phyloP scores from a whole-genome alignment of 2,113 vertebrate genomes.

The Archilochus colubris region DNA sequence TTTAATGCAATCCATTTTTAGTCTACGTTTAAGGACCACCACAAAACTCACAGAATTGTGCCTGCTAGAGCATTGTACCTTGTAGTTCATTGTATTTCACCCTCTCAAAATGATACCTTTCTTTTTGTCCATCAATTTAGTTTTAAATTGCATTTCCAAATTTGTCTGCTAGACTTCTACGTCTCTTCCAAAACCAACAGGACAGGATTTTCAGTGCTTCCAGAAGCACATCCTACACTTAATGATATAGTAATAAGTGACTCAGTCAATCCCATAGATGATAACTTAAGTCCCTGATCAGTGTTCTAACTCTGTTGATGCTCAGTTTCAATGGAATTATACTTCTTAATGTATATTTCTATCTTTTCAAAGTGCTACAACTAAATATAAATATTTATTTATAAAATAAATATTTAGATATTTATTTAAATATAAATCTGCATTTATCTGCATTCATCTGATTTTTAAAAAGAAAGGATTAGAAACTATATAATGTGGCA shows the following conservation, averaged over 20 bases:
- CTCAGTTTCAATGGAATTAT: neutral
- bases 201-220: conserved; percentile 17
- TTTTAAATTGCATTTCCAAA: conserved; percentile 45
- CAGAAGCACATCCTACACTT: neutral
- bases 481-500: neutral
- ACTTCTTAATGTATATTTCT: neutral
- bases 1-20: neutral
- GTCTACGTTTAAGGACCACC: neutral
- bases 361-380: neutral
- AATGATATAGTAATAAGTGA: conserved; percentile 53
- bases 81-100: neutral
- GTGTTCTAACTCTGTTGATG: neutral
- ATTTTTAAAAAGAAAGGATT: neutral
- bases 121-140: neutral
- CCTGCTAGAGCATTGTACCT: neutral
- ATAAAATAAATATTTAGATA: too few relatives aligned
- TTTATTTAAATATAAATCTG: too few relatives aligned
- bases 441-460: neutral
- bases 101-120: conserved; percentile 38
- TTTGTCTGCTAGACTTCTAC: neutral
- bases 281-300: neutral
- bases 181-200: conserved; percentile 22
- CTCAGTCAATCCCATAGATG: conserved; percentile 5
- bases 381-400: neutral
- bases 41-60: neutral